Percentiles rank a stretch among this genome's conserved stretches.
phyloP scores from a whole-genome alignment of 2,113 vertebrate species.

The Lasiurus cinereus region DNA sequence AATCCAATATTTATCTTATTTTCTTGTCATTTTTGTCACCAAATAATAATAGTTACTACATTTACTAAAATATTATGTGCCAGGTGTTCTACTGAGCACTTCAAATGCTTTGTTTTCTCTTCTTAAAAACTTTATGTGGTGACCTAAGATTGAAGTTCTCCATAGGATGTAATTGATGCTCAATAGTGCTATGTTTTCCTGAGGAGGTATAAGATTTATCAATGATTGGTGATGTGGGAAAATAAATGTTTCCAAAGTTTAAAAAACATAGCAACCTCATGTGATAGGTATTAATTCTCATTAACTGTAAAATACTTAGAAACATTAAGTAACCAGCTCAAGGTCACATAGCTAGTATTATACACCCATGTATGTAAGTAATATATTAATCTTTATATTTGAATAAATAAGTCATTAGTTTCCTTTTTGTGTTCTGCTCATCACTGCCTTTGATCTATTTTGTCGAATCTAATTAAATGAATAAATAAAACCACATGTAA shows the following conservation, averaged over 20 bases:
- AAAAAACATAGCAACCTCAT: not conserved
- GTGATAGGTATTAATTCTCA: constrained; percentile 26
- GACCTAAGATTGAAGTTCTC: not conserved
- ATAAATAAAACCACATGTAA: not conserved
- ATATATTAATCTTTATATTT: not conserved
- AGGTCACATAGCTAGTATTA: not conserved
- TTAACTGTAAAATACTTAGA: not conserved
- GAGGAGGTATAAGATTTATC: not conserved
- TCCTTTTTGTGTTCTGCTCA: constrained; percentile 1
- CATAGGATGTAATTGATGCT: not conserved
- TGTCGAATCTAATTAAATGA: constrained; percentile 3
- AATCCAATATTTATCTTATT: constrained; percentile 1
- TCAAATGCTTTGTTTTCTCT: constrained; percentile 17
- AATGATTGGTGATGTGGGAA: not conserved
- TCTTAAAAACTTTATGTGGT: not conserved
- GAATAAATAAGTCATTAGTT: not conserved
- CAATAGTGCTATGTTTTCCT: not conserved
- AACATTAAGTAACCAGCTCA: not conserved
- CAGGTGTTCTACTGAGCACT: not conserved
- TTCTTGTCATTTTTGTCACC: not conserved
- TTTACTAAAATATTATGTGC: constrained; percentile 38
- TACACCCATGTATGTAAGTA: not conserved
- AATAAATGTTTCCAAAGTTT: not conserved
- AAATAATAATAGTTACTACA: not conserved
- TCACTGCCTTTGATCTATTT: constrained; percentile 14